These are phyloP conservation scores for Falcunculus frontatus DNA, from an alignment of 2,113 vertebrate species.

Conservation along the genomic window DNA sequence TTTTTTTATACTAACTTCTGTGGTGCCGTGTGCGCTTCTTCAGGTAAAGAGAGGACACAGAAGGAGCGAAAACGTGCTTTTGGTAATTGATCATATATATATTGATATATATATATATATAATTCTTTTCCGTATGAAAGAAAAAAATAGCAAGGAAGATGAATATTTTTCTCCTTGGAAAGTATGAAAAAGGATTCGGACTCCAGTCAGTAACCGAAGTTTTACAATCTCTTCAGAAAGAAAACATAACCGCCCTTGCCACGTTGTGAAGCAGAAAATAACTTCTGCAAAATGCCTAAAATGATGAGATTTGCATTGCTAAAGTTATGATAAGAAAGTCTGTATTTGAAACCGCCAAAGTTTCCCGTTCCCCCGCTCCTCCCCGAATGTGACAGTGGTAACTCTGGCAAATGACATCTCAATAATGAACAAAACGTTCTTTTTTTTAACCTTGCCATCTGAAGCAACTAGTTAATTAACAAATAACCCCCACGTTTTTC, in stretches of 20 bases:
- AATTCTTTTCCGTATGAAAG: background rate
- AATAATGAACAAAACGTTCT: constrained; percentile 21
- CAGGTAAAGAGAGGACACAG: background rate
- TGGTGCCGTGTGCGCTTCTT: background rate
- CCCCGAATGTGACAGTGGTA: background rate
- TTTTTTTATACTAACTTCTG: background rate
- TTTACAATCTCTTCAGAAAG: background rate
- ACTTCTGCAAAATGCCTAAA: background rate
- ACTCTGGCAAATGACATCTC: constrained; percentile 43
- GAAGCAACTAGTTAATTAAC: constrained; percentile 46
- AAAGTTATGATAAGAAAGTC: background rate
- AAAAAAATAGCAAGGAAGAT: background rate
- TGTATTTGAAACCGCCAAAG: background rate
- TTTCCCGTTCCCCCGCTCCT: background rate
- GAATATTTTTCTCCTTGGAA: background rate
- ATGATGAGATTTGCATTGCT: background rate
- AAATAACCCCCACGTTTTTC: background rate
- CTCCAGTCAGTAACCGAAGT: background rate
- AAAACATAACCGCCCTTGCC: background rate
- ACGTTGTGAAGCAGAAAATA: background rate
- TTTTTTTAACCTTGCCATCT: background rate
- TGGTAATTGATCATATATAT: background rate
- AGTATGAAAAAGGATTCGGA: background rate
- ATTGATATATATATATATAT: rapidly evolving
- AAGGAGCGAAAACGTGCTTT: background rate